These are phyloP conservation scores for Troides helena DNA, from an alignment of 2,888 invertebrate species.

Conservation along the genomic window DNA sequence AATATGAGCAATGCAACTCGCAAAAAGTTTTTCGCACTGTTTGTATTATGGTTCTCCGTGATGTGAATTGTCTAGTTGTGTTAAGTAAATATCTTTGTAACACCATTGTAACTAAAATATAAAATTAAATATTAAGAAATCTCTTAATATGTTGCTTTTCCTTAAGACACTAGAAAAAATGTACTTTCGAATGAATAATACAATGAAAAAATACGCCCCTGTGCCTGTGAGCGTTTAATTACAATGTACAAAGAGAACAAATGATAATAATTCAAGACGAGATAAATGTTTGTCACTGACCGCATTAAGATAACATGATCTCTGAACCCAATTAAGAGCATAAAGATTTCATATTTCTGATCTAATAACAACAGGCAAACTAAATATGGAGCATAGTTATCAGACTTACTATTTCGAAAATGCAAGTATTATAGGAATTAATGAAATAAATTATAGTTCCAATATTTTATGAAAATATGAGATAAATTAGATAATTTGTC, in stretches of 20 bases:
- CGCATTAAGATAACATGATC: conserved; percentile 22
- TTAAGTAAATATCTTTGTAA: conserved; percentile 57
- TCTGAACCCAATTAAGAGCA: conserved; percentile 14
- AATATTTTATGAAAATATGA: neutral
- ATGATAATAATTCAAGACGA: conserved; percentile 12
- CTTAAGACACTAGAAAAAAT: neutral
- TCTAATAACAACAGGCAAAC: conserved; percentile 2
- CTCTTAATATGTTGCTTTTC: neutral
- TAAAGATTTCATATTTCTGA: conserved; percentile 12
- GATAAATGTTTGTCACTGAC: conserved; percentile 25
- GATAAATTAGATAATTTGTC: neutral
- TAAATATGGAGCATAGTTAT: neutral
- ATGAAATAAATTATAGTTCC: neutral
- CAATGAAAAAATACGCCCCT: neutral
- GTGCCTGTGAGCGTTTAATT: conserved; percentile 13
- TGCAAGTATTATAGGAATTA: neutral
- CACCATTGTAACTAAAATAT: conserved; percentile 53
- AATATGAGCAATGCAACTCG: conserved; percentile 55
- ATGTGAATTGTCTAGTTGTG: conserved; percentile 51
- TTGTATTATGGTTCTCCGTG: conserved; percentile 46
- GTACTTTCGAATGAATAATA: neutral
- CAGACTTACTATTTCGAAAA: neutral
- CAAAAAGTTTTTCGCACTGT: conserved; percentile 54
- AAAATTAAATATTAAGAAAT: neutral
- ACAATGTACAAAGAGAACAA: conserved; percentile 17